phyloP scores from a whole-genome alignment of 2,888 invertebrate species.

The Drosophila mettleri region DNA sequence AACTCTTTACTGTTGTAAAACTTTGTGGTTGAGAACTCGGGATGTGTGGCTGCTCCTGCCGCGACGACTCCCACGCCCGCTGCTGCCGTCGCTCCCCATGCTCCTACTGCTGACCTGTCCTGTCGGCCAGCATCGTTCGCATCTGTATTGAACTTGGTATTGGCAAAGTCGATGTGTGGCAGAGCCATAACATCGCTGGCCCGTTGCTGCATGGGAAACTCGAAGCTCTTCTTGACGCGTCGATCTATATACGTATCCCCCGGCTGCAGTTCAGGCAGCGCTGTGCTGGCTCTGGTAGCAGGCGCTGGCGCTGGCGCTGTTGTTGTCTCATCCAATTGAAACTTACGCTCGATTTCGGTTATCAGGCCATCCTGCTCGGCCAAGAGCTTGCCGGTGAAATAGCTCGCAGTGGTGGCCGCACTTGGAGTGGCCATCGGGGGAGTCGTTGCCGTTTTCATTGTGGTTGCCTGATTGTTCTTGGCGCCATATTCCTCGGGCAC shows the following conservation, averaged over 20 bases:
- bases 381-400: slow-evolving; percentile 83
- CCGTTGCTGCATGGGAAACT: slow-evolving; percentile 82
- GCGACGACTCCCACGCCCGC: slow-evolving; percentile 20
- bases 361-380: slow-evolving; percentile 84
- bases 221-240: slow-evolving; percentile 85
- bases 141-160: slow-evolving; percentile 84
- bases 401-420: slow-evolving; percentile 52
- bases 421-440: slow-evolving; percentile 23
- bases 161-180: slow-evolving; percentile 83
- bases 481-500: slow-evolving; percentile 32
- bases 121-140: slow-evolving; percentile 30
- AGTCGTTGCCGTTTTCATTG: slow-evolving; percentile 20
- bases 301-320: slow-evolving; percentile 28
- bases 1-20: slow-evolving; percentile 85
- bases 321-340: slow-evolving; percentile 79
- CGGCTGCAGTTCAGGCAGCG: slow-evolving; percentile 29
- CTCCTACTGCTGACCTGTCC: background rate
- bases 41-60: slow-evolving; percentile 62
- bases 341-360: slow-evolving; percentile 84
- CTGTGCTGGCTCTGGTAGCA: slow-evolving; percentile 2
- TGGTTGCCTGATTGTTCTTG: slow-evolving; percentile 21
- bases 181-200: slow-evolving; percentile 77
- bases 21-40: slow-evolving; percentile 85
- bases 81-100: background rate
- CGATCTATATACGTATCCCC: slow-evolving; percentile 82